Percentiles rank a stretch among this genome's conserved stretches.
phyloP scores from a whole-genome alignment of 2,113 vertebrate species.

The Pituophis catenifer region DNA sequence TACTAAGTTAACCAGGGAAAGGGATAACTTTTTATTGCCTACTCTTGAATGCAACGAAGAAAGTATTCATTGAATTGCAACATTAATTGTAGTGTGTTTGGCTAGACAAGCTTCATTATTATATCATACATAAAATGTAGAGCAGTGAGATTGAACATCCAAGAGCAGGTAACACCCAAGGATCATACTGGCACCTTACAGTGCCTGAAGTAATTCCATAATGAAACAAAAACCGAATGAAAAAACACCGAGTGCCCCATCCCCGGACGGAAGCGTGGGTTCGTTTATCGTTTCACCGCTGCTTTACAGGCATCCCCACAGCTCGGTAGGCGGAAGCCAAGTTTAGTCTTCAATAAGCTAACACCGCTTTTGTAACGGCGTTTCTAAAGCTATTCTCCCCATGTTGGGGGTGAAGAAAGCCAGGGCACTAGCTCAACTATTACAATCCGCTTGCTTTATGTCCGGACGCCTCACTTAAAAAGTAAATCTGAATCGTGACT shows the following conservation, averaged over 20 bases:
- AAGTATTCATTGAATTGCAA: background rate
- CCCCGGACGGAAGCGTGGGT: background rate
- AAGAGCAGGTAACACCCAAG: background rate
- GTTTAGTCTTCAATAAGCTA: background rate
- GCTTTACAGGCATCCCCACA: background rate
- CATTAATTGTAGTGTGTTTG: background rate
- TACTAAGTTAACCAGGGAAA: background rate
- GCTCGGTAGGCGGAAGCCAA: background rate
- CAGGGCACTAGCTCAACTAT: background rate
- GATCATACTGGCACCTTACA: background rate
- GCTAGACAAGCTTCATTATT: background rate
- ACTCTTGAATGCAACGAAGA: background rate
- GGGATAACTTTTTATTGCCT: background rate
- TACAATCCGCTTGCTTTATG: background rate
- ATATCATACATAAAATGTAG: background rate
- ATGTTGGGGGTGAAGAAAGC: background rate
- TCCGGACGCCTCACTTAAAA: background rate
- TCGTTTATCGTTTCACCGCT: background rate
- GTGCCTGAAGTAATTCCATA: background rate
- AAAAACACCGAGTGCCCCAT: background rate
- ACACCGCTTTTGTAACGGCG: background rate
- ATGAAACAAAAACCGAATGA: background rate
- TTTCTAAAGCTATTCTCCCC: background rate
- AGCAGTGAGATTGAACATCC: background rate
- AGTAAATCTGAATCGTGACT: background rate